Evolutionary conservation across 2,888 invertebrate genomes (phyloP), one percentile per base, ranked within the genome.

Genomic region (Nemoura dubitans): DNA sequence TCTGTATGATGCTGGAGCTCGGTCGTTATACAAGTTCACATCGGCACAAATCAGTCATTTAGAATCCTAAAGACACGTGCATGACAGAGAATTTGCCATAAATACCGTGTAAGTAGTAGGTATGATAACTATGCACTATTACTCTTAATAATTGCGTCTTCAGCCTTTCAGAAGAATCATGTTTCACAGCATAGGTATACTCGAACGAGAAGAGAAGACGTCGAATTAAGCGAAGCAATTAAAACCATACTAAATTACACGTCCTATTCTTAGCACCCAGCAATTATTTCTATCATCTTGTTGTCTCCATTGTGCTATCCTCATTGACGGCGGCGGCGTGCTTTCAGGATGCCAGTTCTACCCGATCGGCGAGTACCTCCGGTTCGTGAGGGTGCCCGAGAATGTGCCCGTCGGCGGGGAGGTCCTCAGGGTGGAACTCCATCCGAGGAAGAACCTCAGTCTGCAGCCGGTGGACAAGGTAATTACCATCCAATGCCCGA

Each of bases 341-440:
- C 16, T 59, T 59, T 59, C 59, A 59, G 59, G 95, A 91, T 97
- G 97, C 91, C 96, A 96, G 90, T 97, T 97, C 92, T 96, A 96
- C 90, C 96, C 97, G 7, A 93, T 94, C 0, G 96, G 96, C 59
- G 97, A 97, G 91, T 97, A 97, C 90, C 92, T 97, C 88, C 94
- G 96, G 89, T 97, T 97, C 90, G 96, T 97, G 87, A 93, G 97
- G 89, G 95, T 97, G 88, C 96, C 97, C 6, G 97, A 97, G 91
- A 96, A 96, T 91, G 92, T 96, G 6, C 92, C 93, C 87, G 94
- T 96, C 0, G 97, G 97, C 16, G 95, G 95, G 86, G 96, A 97
- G 91, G 95, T 97, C 16, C 92, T 97, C 30, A 93, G 93, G 88
- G 93, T 97, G 6, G 96, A 97, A 92, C 97, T 97, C n/a, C 95